Percentiles rank a stretch among this genome's conserved stretches.
Conservation (phyloP, 2,888 invertebrate species). For the Dryobota labecula region DNA sequence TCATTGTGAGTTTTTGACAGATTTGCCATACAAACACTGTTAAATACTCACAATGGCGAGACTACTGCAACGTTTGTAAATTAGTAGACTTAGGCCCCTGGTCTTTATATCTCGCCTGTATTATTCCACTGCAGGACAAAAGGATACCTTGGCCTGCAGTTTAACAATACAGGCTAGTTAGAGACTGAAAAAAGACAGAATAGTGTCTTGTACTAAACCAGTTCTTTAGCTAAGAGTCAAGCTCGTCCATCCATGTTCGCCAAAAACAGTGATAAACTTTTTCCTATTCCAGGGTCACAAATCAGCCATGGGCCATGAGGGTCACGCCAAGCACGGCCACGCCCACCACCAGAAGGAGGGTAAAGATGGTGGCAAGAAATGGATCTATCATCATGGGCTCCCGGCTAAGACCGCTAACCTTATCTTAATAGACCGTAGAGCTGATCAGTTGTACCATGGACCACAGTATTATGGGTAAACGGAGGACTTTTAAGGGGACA, state of each 20-base stretch:
- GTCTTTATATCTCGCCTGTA: neutral
- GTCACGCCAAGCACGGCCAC: slow-evolving; percentile 86
- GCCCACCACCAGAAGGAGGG: slow-evolving; percentile 86
- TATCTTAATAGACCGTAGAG: slow-evolving; percentile 79
- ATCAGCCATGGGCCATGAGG: slow-evolving; percentile 89
- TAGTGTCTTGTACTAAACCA: neutral
- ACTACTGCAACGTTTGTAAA: too few species aligned
- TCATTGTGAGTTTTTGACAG: too few species aligned
- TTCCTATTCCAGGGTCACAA: slow-evolving; percentile 87
- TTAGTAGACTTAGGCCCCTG: too few species aligned
- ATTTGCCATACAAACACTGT: too few species aligned
- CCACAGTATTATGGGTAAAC: slow-evolving; percentile 79
- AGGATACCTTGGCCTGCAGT: too few species aligned
- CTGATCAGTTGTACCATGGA: slow-evolving; percentile 76
- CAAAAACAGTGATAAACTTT: neutral
- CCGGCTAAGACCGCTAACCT: slow-evolving; percentile 83
- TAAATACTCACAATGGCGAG: too few species aligned
- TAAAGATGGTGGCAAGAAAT: slow-evolving; percentile 89
- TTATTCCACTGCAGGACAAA: neutral
- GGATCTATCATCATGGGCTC: slow-evolving; percentile 89
- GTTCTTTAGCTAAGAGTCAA: neutral
- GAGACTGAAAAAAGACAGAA: neutral
- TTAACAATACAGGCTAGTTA: too few species aligned
- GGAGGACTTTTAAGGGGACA: neutral
- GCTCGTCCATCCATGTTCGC: neutral